Conservation (phyloP, 2,113 vertebrate species). For the Emydura subglobosa region DNA sequence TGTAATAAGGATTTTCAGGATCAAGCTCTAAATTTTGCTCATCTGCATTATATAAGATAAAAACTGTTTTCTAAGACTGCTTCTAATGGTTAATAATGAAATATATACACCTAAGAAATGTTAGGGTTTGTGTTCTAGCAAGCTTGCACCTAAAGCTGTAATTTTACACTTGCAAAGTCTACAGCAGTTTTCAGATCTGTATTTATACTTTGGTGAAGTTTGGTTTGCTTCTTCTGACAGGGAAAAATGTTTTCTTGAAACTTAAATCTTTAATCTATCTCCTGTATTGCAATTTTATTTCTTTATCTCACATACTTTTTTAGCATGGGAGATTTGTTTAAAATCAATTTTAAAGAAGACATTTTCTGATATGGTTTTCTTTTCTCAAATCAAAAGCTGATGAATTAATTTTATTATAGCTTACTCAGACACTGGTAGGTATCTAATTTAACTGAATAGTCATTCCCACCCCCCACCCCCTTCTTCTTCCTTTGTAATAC, state of each 20-base stretch:
- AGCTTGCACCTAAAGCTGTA: not conserved
- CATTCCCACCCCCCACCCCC: not conserved
- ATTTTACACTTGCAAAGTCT: not conserved
- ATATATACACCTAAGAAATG: not conserved
- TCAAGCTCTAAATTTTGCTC: not conserved
- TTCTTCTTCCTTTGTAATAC: not conserved
- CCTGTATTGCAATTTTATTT: not conserved
- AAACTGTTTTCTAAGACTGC: not conserved
- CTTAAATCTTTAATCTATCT: not conserved
- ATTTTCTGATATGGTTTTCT: not conserved
- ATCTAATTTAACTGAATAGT: not conserved
- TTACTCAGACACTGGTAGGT: not conserved
- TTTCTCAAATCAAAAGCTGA: not conserved
- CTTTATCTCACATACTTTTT: not conserved
- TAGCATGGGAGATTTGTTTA: not conserved
- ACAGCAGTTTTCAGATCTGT: not conserved
- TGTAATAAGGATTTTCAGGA: not conserved
- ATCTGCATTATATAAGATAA: accelerated
- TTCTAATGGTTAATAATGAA: not conserved
- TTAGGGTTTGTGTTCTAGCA: not conserved
- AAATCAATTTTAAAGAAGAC: not conserved
- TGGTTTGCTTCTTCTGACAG: not conserved
- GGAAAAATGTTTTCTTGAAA: not conserved
- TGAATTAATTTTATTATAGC: not conserved
- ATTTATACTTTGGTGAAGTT: not conserved